Evolutionary conservation across 1,140 invertebrate genomes (phyloP).

Genomic region (Marisa cornuarietis): DNA sequence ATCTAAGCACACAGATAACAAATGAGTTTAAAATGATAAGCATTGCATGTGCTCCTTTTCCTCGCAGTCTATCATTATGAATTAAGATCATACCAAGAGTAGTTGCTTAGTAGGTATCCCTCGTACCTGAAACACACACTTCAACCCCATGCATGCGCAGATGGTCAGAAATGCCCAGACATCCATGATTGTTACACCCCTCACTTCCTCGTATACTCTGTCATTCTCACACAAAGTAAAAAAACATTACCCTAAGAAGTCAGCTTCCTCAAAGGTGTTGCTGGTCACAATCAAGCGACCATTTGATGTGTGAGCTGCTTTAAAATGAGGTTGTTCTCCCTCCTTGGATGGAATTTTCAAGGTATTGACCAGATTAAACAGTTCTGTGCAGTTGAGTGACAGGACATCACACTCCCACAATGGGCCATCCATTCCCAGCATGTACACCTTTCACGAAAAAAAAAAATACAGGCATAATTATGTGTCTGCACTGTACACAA

Average conservation of each 20-base stretch:
- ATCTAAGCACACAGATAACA: no score
- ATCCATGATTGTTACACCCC: background rate
- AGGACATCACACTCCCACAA: conserved; percentile 42
- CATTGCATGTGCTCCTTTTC: no score
- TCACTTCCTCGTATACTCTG: background rate
- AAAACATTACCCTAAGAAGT: conserved; percentile 28
- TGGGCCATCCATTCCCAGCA: conserved; percentile 42
- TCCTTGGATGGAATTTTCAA: conserved; percentile 18
- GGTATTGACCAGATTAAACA: conserved; percentile 34
- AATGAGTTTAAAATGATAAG: no score
- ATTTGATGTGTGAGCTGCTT: conserved; percentile 40
- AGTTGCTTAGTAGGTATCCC: no score
- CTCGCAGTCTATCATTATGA: no score
- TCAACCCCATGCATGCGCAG: background rate
- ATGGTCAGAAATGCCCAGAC: background rate
- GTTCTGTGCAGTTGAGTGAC: conserved; percentile 23
- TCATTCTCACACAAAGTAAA: background rate
- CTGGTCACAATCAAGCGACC: conserved; percentile 34
- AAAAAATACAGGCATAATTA: background rate
- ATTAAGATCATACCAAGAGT: no score
- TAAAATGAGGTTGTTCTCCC: conserved; percentile 39
- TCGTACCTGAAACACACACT: no score
- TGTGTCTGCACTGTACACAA: no score
- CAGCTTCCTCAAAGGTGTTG: conserved; percentile 36
- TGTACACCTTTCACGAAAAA: conserved; percentile 30